Evolutionary conservation across 2,888 invertebrate genomes (phyloP), one percentile per base, ranked within the genome.

Genomic region (Drosophila falleni): DNA sequence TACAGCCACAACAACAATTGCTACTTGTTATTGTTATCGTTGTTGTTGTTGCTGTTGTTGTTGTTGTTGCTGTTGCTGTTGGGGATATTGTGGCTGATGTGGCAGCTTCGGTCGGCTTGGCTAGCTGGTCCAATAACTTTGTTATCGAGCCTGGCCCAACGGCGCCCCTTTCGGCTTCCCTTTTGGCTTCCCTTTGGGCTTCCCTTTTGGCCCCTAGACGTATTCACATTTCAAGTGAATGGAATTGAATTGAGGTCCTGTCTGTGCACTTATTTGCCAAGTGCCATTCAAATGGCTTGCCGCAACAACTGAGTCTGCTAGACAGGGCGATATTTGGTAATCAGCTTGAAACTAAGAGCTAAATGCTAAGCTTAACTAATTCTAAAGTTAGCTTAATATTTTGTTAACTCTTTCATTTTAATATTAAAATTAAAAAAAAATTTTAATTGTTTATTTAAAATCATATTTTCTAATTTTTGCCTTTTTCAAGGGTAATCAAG

Each of bases 91-190:
- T 10, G 31, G 26, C 11, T 64, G 49, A 42, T 35, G 50, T 35
- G 16, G 37, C 42, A 46, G 41, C 53, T 73, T 58, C 35, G 46
- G 63, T 39, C 42, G 11, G 41, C 19, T 19, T 64, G 44, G 47
- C 71, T 65, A 61, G 77, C 65, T 66, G 63, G 31, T 72, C 55
- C 75, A 77, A 77, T 75, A 75, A 75, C 78, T 77, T 58, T 54
- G 75, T 72, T 75, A 75, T 72, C 75, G 50, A 61, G 50, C 50
- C 66, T n/a, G 31, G 44, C 50, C 58, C 61, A 58, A 50, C 35
- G 62, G 69, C 16, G 15, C 1, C 19, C 19, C 2, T 19, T 19
- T 19, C 1, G 19, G 4, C 6, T 26, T 5, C 13, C 15, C 54
- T 37, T 31, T 11, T 11, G 29, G 19, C 23, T n/a, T n/a, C 19